Conservation (phyloP, 2,797 vertebrate species). For the Ispidina lecontei region DNA sequence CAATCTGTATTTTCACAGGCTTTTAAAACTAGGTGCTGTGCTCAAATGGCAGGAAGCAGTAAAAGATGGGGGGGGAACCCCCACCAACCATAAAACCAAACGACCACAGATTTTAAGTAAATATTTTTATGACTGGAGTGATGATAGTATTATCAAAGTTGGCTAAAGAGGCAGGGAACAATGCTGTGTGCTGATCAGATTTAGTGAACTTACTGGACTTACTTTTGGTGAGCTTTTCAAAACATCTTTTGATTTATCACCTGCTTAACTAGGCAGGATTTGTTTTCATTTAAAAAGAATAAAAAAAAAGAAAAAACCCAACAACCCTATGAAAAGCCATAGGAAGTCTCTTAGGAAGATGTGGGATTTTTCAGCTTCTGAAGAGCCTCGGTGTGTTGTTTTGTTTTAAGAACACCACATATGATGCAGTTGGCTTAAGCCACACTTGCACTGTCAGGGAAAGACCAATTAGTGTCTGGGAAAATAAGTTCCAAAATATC, state of each 20-base stretch:
- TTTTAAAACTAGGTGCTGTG: not conserved
- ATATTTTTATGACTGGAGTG: not conserved
- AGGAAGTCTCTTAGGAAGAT: not conserved
- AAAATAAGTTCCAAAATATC: not conserved
- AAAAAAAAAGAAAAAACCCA: not conserved
- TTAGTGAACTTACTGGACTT: not conserved
- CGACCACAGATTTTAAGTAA: not conserved
- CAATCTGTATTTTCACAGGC: constrained; percentile 28
- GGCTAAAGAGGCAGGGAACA: not conserved
- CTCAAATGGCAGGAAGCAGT: not conserved
- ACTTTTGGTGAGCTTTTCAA: not conserved
- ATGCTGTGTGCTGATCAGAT: not conserved
- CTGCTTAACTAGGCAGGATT: not conserved
- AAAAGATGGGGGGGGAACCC: fast-evolving
- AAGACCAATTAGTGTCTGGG: not conserved
- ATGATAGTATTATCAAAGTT: not conserved
- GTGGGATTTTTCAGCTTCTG: not conserved
- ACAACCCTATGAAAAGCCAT: not conserved
- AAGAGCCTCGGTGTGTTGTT: not conserved
- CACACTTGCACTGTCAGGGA: not conserved
- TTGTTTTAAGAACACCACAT: not conserved
- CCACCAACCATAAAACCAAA: not conserved
- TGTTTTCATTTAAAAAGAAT: not conserved
- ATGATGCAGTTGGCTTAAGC: not conserved
- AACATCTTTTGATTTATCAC: not conserved